Evolutionary conservation across 2,888 invertebrate genomes (phyloP).

Genomic region (Coelinius sp.): DNA sequence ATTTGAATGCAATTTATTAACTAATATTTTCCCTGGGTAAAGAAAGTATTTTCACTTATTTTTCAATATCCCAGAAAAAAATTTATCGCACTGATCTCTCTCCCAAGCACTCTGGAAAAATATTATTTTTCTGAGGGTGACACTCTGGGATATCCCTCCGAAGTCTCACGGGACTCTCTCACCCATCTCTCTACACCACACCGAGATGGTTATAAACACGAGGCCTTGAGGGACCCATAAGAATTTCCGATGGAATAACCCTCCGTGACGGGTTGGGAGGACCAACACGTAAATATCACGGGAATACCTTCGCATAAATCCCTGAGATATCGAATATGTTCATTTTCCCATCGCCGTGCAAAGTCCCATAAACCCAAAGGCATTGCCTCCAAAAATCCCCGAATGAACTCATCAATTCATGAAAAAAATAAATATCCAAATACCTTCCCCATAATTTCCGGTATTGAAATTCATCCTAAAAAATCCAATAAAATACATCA

Average conservation of each 20-base stretch:
- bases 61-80: conserved; percentile 16
- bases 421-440: too few relatives aligned
- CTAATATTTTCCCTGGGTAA: neutral
- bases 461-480: too few relatives aligned
- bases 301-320: conserved; percentile 32
- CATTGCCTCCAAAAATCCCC: too few relatives aligned
- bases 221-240: conserved; percentile 37
- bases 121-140: conserved; percentile 33
- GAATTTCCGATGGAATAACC: conserved; percentile 38
- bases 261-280: conserved; percentile 24
- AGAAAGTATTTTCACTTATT: neutral
- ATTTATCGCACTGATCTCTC: conserved; percentile 18
- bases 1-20: neutral
- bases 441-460: too few relatives aligned
- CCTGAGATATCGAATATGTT: conserved; percentile 23
- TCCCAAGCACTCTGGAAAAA: conserved; percentile 9
- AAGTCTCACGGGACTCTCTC: conserved; percentile 32
- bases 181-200: conserved; percentile 5
- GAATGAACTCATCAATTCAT: too few relatives aligned
- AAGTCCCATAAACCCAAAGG: too few relatives aligned
- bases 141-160: conserved; percentile 21
- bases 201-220: conserved; percentile 38
- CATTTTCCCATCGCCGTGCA: conserved; percentile 1
- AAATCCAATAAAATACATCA: too few relatives aligned
- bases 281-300: conserved; percentile 34